Conservation (phyloP, 2,888 invertebrate genomes). For the Caenorhabditis angaria region DNA sequence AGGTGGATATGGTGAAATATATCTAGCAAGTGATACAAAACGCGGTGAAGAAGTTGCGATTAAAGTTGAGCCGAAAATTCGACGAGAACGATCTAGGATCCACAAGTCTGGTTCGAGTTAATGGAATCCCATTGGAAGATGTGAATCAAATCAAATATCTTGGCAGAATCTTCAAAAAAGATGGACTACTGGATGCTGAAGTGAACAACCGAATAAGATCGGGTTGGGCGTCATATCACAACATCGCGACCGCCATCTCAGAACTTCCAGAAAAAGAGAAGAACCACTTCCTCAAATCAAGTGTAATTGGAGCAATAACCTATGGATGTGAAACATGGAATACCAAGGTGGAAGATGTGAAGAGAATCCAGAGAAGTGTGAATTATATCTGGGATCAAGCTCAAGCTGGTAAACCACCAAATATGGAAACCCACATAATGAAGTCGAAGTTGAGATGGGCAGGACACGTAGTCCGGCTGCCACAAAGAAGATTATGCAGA, state of each 20-base stretch:
- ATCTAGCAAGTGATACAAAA: conserved; percentile 49
- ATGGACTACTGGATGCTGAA: too few species aligned
- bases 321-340: too few species aligned
- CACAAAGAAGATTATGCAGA: not conserved
- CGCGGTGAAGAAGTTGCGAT: conserved; percentile 54
- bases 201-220: too few species aligned
- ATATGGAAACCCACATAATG: not conserved
- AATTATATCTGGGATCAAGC: too few species aligned
- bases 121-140: too few species aligned
- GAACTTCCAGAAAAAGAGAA: too few species aligned
- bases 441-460: not conserved
- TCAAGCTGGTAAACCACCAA: conserved; percentile 51
- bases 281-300: too few species aligned
- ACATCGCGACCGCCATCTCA: too few species aligned
- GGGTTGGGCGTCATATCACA: too few species aligned
- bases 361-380: too few species aligned
- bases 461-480: not conserved
- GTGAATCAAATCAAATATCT: conserved; percentile 56
- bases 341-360: too few species aligned
- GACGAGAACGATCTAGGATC: conserved; percentile 61
- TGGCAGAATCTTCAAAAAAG: conserved; percentile 22
- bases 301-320: too few species aligned
- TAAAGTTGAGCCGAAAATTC: conserved; percentile 55
- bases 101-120: conserved; percentile 49
- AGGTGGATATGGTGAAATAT: conserved; percentile 62